Base-by-base conservation (phyloP, 2,888 invertebrate species). In the Nudaria mundana region DNA sequence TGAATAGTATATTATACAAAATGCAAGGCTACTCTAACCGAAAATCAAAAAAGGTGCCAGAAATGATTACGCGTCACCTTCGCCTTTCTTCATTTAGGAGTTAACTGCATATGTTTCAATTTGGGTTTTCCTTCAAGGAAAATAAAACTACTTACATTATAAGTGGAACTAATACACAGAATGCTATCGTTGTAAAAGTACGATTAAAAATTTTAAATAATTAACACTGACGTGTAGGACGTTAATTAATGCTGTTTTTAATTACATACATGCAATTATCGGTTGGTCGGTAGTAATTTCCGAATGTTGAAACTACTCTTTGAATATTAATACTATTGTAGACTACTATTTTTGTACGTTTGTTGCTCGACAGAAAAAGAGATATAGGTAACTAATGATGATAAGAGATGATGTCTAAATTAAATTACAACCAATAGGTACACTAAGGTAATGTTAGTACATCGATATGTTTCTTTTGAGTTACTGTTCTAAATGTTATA, bases 231-330 rank as follows among this genome's bases (percentile, higher is more conserved):
- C 32, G 13, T 26, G 37, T 20, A 18, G 6, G 14, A 7, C 15
- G 26, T 38, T 32, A 38, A 32, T 32, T 20, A 38, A 32, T 31
- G 31, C 37, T 25, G 20, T 23, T 37, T 37, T 31, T 37, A 37
- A 31, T 31, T 37, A 30, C 25, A 13, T 30, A 37, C 6, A 14
- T 6, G 15, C 15, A 30, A 12, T 10, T 37, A 10, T 30, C 20
- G 20, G 22, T 28, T 10, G 8, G 34, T 20, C 10, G 7, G 15
- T 32, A 11, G 32, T 31, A 22, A 3, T 14, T 20, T 22, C 14
- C 14, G 13, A 22, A 31, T 8, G 13, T 22, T 22, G 5, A 3
- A 5, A 5, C 13, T n/a, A 8, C 6, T 15, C 3, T 3, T n/a
- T 31, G n/a, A 6, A 20, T 13, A 1, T 20, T 8, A n/a, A 22